Evolutionary conservation across 2,113 vertebrate species (phyloP), one percentile per base, ranked within the genome.

Genomic region (Reinhardtius hippoglossoides): DNA sequence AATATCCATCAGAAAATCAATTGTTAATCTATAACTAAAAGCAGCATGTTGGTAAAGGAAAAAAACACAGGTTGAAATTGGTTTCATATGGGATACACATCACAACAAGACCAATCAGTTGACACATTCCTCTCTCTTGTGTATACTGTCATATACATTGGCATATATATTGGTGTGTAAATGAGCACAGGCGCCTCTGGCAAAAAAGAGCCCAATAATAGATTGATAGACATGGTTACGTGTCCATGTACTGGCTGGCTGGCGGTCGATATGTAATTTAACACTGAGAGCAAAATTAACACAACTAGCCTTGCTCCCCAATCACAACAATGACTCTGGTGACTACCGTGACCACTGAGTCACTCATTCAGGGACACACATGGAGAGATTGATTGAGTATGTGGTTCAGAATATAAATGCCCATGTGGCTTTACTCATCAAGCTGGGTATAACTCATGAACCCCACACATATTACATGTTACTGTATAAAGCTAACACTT

Each of bases 181-280:
- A 85, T 66, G 50, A 77, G 64, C 40, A 56, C 57, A 78, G n/a
- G 35, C 18, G 40, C 81, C 73, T 56, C 40, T 40, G 74, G 72
- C n/a, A 40, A 55, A 58, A 55, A 20, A 46, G 70, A 68, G n/a
- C 16, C 60, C 48, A 74, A 68, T 70, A 55, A 27, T 65, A 78
- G 77, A 87, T 76, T 76, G 79, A 78, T 20, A 76, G 69, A 71
- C 57, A 58, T 35, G 60, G 31, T 37, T 48, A 61, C 59, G 27
- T 64, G 60, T 67, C 66, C 44, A 66, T 52, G 71, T 64, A 67
- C 57, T 65, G 77, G 61, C 81, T 67, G 71, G 35, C 14, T 54
- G 68, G 63, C 71, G 89, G 83, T 91, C 84, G 57, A 92, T 92
- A 88, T 83, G 83, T 90, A 85, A 92, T 91, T 91, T 90, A 84